Conservation (phyloP, 2,797 vertebrate species). For the Myotis findleyi region DNA sequence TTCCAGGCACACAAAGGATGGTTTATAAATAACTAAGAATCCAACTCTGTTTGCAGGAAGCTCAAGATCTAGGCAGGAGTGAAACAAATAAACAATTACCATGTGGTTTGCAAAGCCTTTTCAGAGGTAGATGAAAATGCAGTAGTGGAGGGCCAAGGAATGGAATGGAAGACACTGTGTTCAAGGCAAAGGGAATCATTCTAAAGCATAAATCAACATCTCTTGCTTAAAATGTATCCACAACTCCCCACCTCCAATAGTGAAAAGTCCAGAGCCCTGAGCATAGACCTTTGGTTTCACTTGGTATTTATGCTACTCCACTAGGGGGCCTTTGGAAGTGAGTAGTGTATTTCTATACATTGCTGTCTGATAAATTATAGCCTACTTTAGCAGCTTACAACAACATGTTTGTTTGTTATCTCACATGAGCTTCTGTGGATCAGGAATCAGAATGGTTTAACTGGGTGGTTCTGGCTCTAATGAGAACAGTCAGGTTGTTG, state of each 20-base stretch:
- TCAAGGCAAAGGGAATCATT: not conserved
- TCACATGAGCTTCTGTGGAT: not conserved
- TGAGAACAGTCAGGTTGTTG: not conserved
- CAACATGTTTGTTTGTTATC: not conserved
- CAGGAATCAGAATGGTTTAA: not conserved
- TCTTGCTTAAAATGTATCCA: not conserved
- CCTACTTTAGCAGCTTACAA: not conserved
- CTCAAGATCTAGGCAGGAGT: not conserved
- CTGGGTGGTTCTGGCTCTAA: not conserved
- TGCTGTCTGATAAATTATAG: not conserved
- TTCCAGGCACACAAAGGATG: conserved; percentile 9
- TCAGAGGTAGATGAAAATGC: not conserved
- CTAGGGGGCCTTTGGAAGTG: not conserved
- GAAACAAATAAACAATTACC: not conserved
- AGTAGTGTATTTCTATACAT: not conserved
- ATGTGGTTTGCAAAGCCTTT: not conserved
- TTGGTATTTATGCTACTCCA: not conserved
- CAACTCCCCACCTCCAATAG: not conserved
- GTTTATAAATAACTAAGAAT: conserved; percentile 25
- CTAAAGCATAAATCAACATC: not conserved
- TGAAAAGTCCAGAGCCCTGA: not conserved
- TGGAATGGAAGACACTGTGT: not conserved
- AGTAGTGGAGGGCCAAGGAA: not conserved
- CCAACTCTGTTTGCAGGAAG: not conserved
- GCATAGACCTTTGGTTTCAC: not conserved